Conservation (phyloP, 2,888 invertebrate genomes). For the Carcina quercana region DNA sequence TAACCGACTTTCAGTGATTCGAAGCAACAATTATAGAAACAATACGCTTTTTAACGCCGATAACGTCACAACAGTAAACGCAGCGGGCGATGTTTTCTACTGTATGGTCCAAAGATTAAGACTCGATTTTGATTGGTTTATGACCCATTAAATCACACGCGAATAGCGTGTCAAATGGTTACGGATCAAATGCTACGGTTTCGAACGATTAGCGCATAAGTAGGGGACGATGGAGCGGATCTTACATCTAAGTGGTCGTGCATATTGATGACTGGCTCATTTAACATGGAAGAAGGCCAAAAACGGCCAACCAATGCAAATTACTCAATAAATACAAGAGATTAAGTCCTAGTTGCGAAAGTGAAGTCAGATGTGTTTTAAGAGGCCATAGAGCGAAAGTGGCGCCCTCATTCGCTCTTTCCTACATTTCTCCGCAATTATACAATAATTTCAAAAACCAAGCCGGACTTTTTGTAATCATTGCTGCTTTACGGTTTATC, state of each 20-base stretch:
- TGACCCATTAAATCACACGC: constrained; percentile 9
- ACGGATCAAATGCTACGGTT: constrained; percentile 30
- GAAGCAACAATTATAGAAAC: constrained; percentile 33
- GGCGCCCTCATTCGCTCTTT: no score
- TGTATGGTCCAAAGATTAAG: constrained; percentile 19
- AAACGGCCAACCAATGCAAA: constrained; percentile 13
- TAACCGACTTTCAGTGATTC: constrained; percentile 39
- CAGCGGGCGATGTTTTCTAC: constrained; percentile 12
- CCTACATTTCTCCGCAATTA: no score
- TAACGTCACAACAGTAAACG: constrained; percentile 11
- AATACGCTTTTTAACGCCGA: constrained; percentile 24
- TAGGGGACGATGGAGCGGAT: constrained; percentile 15
- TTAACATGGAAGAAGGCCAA: constrained; percentile 22
- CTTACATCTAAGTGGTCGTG: constrained; percentile 7
- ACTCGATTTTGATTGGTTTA: constrained; percentile 15
- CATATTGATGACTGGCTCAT: constrained; percentile 15
- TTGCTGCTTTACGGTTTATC: no score
- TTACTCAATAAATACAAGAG: constrained; percentile 4
- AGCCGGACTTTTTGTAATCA: no score
- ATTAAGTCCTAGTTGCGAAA: constrained; percentile 4
- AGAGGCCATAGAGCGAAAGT: no score
- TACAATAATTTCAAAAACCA: no score
- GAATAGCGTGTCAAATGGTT: constrained; percentile 29
- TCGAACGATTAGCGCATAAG: constrained; percentile 23
- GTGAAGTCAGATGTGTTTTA: neutral